A percentile compares a stretch with the other conserved stretches of the same genome.
These are phyloP conservation scores for Drosophila limbata DNA, from an alignment of 2,888 invertebrate species.

Conservation along the genomic window DNA sequence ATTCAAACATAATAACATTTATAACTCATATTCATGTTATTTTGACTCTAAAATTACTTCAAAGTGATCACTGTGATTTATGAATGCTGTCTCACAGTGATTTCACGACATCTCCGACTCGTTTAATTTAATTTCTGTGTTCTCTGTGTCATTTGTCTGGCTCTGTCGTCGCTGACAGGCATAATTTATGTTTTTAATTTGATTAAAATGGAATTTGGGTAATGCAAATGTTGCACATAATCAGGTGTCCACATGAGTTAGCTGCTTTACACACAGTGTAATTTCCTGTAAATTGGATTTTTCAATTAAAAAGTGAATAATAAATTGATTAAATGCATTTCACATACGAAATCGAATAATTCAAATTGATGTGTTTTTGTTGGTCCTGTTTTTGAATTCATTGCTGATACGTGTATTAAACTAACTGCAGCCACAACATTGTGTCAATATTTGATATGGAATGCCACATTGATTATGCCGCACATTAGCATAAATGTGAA, in stretches of 20 bases:
- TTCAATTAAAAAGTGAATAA: constrained; percentile 30
- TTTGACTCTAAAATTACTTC: too few relatives aligned
- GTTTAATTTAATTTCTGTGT: constrained; percentile 1
- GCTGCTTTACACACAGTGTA: constrained; percentile 3
- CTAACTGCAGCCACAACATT: constrained; percentile 10
- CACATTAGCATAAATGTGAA: constrained; percentile 54
- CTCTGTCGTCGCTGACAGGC: constrained; percentile 12
- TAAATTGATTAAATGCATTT: constrained; percentile 20
- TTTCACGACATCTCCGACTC: background rate
- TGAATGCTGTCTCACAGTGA: background rate
- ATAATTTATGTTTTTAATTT: constrained; percentile 47
- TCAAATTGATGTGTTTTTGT: background rate
- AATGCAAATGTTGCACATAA: constrained; percentile 23
- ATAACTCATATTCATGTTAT: too few relatives aligned
- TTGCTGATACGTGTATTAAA: constrained; percentile 8
- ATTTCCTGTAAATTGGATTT: constrained; percentile 21
- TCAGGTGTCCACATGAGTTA: constrained; percentile 24
- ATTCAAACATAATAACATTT: too few relatives aligned
- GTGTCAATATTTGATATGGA: constrained; percentile 25
- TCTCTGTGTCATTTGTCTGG: constrained; percentile 13
- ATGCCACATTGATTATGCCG: constrained; percentile 51
- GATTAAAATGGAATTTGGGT: constrained; percentile 46
- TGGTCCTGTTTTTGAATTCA: background rate
- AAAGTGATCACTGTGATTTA: background rate
- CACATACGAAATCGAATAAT: background rate